phyloP scores from a whole-genome alignment of 2,113 vertebrate genomes.

The Scomber scombrus region DNA sequence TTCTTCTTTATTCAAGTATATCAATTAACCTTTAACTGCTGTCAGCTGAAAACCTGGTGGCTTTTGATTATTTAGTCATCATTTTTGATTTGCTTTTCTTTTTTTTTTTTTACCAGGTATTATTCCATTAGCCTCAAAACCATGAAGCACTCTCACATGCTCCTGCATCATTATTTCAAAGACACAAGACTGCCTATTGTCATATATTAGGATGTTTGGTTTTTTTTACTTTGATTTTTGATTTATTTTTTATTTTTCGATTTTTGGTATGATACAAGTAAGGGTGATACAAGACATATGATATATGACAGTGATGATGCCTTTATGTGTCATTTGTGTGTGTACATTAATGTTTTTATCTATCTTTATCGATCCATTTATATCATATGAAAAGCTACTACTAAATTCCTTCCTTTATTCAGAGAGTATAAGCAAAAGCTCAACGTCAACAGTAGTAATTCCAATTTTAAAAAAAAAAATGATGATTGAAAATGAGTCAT shows the following conservation, averaged over 20 bases:
- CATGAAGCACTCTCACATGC: neutral
- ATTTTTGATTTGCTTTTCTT: neutral
- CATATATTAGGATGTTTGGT: neutral
- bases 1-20: constrained; percentile 43
- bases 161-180: neutral
- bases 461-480: neutral
- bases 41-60: constrained; percentile 22
- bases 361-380: too few relatives aligned
- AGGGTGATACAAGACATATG: neutral
- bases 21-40: constrained; percentile 56
- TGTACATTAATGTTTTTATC: neutral
- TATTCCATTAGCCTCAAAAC: neutral
- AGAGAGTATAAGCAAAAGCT: neutral
- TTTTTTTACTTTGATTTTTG: neutral
- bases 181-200: neutral
- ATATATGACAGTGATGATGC: neutral
- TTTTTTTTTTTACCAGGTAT: neutral
- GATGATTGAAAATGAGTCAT: too few relatives aligned
- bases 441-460: neutral
- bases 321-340: neutral
- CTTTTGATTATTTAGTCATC: constrained; percentile 2
- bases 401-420: neutral
- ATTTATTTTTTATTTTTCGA: too few relatives aligned
- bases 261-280: too few relatives aligned
- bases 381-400: neutral